Evolutionary conservation across 2,888 invertebrate genomes (phyloP).

Genomic region (Catocala nupta): DNA sequence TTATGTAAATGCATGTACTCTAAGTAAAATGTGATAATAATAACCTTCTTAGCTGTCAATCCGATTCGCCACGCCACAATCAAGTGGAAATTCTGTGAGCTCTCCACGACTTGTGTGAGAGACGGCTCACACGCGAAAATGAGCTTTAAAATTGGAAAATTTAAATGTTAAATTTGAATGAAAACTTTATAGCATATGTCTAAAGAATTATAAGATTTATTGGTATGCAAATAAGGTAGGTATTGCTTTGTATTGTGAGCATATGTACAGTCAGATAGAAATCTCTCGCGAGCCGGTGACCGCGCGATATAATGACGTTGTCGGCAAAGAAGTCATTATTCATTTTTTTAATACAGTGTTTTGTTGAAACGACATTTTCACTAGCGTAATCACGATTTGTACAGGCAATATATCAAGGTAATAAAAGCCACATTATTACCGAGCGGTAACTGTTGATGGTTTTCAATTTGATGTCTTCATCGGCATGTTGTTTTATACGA

Average conservation of each 20-base stretch:
- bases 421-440: conserved; percentile 78
- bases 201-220: conserved; percentile 52
- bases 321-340: conserved; percentile 85
- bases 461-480: conserved; percentile 85
- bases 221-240: conserved; percentile 43
- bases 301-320: conserved; percentile 82
- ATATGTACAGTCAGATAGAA: conserved; percentile 71
- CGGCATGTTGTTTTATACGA: conserved; percentile 57
- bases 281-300: conserved; percentile 77
- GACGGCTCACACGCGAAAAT: conserved; percentile 51
- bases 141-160: conserved; percentile 49
- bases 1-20: conserved; percentile 69
- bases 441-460: conserved; percentile 73
- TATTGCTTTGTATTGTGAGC: conserved; percentile 43
- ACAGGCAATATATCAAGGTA: conserved; percentile 83
- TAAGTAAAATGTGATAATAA: conserved; percentile 86
- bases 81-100: conserved; percentile 73
- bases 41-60: conserved; percentile 85
- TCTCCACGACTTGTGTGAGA: conserved; percentile 57
- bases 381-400: conserved; percentile 84
- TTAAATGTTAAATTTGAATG: conserved; percentile 65
- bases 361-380: conserved; percentile 87
- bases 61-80: conserved; percentile 81
- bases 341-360: conserved; percentile 87
- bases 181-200: conserved; percentile 19